A percentile compares a stretch with the other conserved stretches of the same genome.
phyloP scores from a whole-genome alignment of 1,140 invertebrate species.

The Onthophagus taurus region DNA sequence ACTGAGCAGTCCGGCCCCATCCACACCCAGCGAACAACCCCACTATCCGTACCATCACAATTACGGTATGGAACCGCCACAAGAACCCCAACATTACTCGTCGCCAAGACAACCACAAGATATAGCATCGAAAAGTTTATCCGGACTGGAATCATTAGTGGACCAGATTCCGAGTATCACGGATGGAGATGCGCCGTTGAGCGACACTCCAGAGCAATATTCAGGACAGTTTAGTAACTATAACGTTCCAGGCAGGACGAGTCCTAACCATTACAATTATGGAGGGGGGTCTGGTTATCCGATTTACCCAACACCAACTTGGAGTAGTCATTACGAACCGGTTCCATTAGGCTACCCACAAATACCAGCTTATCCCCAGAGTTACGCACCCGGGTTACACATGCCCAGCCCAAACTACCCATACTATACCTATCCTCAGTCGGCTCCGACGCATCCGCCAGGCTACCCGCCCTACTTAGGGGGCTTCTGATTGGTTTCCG shows the following conservation, averaged over 20 bases:
- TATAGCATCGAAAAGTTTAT: slow-evolving; percentile 77
- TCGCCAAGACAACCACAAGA: slow-evolving; percentile 49
- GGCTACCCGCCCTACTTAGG: slow-evolving; percentile 43
- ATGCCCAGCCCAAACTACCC: slow-evolving; percentile 47
- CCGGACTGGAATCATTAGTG: slow-evolving; percentile 77
- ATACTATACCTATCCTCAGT: slow-evolving; percentile 39
- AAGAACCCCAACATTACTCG: slow-evolving; percentile 34
- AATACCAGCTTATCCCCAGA: slow-evolving; percentile 35
- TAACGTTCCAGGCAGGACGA: slow-evolving; percentile 28
- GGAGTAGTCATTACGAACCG: slow-evolving; percentile 35
- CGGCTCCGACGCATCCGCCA: slow-evolving; percentile 40
- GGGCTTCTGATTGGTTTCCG: slow-evolving; percentile 45
- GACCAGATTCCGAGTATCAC: slow-evolving; percentile 85
- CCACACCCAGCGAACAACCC: slow-evolving; percentile 32
- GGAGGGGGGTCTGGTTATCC: slow-evolving; percentile 31
- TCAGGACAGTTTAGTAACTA: slow-evolving; percentile 28
- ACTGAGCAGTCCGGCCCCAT: slow-evolving; percentile 42
- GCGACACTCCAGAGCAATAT: slow-evolving; percentile 32
- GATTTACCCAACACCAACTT: slow-evolving; percentile 35
- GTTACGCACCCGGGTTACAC: slow-evolving; percentile 41
- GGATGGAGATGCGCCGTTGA: slow-evolving; percentile 45
- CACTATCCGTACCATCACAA: slow-evolving; percentile 30
- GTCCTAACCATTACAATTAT: slow-evolving; percentile 35
- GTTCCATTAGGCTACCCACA: slow-evolving; percentile 34
- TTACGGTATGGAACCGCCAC: slow-evolving; percentile 29